Evolutionary conservation across 1,140 invertebrate genomes (phyloP).

Genomic region (Ips nitidus): DNA sequence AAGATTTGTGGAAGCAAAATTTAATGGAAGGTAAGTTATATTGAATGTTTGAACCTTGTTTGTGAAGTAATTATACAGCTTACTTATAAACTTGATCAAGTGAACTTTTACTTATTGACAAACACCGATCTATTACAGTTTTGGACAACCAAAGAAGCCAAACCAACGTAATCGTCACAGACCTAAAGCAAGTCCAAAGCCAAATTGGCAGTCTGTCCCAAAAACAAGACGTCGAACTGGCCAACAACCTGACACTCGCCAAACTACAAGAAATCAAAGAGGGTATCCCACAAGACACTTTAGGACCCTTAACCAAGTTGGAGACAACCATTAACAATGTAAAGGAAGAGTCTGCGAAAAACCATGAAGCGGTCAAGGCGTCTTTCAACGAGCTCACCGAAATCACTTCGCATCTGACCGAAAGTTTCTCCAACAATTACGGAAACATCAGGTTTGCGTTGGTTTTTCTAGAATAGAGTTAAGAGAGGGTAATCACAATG

Average conservation of each 20-base stretch:
- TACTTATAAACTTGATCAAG: too few species aligned
- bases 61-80: too few species aligned
- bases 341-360: slow-evolving; percentile 50
- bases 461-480: neutral
- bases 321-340: slow-evolving; percentile 33
- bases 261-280: slow-evolving; percentile 33
- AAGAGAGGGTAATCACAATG: too few species aligned
- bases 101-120: neutral
- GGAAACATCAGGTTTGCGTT: slow-evolving; percentile 52
- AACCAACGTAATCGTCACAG: slow-evolving; percentile 39
- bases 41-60: too few species aligned
- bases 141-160: slow-evolving; percentile 42
- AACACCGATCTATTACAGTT: slow-evolving; percentile 34
- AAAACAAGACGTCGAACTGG: slow-evolving; percentile 39
- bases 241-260: slow-evolving; percentile 38
- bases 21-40: slow-evolving; percentile 40
- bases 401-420: slow-evolving; percentile 58
- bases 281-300: slow-evolving; percentile 16
- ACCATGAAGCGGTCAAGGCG: slow-evolving; percentile 57
- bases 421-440: slow-evolving; percentile 60
- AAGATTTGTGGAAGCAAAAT: slow-evolving; percentile 56
- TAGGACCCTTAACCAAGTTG: slow-evolving; percentile 3
- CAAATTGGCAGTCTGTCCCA: slow-evolving; percentile 28
- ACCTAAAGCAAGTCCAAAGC: slow-evolving; percentile 37
- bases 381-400: slow-evolving; percentile 58